Base-by-base conservation (phyloP, 2,888 invertebrate species). In the Abscondita cerata region DNA sequence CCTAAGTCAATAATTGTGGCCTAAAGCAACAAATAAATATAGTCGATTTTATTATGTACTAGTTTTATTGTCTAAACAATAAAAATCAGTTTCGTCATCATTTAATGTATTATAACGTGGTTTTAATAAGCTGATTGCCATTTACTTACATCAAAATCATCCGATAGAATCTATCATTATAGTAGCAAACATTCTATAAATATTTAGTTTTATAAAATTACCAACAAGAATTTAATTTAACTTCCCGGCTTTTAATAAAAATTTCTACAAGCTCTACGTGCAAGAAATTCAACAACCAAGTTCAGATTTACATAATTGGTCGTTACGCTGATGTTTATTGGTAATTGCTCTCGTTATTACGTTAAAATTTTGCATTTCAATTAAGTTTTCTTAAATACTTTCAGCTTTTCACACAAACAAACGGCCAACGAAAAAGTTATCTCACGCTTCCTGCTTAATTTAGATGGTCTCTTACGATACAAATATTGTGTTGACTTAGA, bases 281-380 rank as follows among this genome's bases (percentile, higher is more conserved):
- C 54, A 47, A 52, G 63, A 59, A 59, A 63, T 59, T 47, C 52
- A 51, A 55, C 64, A 61, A 50, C 64, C 53, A 47, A 25, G 25
- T 25, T 25, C 4, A 25, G 6, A 69, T 71, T 71, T 70, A 64
- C 71, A 71, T 71, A 71, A 71, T 71, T 69, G 66, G 66, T 63
- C 65, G 66, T 69, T 67, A 59, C 53, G n/a, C 50, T 51, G 58
- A 63, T 70, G 64, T 70, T 70, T 70, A 70, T 69, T 57, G 64
- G 55, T 60, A 66, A 70, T 70, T 68, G 67, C 57, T 41, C 64
- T 63, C 66, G 65, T 69, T 70, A 68, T 68, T 68, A 67, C 4
- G 5, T 18, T 44, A 18, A 44, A 44, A 25, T 25, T 25, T 25
- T 25, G 44, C 18, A 18, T 44, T 44, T 19, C 15, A 3, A 18